Base-by-base conservation (phyloP, 2,113 vertebrate genomes). In the Amphiprion percula region DNA sequence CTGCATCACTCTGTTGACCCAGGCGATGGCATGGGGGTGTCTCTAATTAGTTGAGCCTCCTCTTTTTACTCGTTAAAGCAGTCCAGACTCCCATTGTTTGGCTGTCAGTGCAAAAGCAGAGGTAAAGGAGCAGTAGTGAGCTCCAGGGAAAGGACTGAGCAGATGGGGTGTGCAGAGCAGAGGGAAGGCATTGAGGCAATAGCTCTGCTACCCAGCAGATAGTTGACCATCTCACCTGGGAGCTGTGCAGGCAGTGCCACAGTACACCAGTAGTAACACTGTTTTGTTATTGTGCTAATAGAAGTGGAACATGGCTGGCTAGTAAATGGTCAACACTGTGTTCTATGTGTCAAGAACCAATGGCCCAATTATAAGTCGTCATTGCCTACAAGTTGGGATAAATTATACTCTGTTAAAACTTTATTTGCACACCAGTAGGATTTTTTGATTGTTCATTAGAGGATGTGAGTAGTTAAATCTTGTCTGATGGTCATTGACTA, bases 41-140 rank as follows among this genome's bases (percentile, higher is more conserved):
- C 74, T 85, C 67, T 93, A 93, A 94, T 94, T 93, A 94, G 88
- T 86, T 12, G 19, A 76, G 78, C 56, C 76, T 72, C 69, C 24
- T 69, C 65, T 88, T 74, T 76, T 68, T 86, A 58, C 82, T 91
- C 58, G 65, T 93, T 92, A 91, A 86, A 78, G 79, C 69, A 68
- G 68, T 79, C 75, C 74, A 83, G 50, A 83, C 84, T 87, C 64
- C 87, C 30, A 84, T 91, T 92, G 91, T 93, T 92, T 87, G 60
- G 79, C 91, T 88, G 89, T 90, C 82, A 80, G 79, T 76, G 63
- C 62, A 68, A 61, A 52, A 79, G 75, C 28, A 53, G 75, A 68
- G 78, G 83, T 79, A 74, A 77, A 21, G 55, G 19, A 30, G 70
- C 21, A 39, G 77, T 78, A 52, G 63, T 26, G 74, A 82, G 79